Evolutionary conservation across 2,113 vertebrate genomes (phyloP).

Genomic region (Bujurquina vittata): DNA sequence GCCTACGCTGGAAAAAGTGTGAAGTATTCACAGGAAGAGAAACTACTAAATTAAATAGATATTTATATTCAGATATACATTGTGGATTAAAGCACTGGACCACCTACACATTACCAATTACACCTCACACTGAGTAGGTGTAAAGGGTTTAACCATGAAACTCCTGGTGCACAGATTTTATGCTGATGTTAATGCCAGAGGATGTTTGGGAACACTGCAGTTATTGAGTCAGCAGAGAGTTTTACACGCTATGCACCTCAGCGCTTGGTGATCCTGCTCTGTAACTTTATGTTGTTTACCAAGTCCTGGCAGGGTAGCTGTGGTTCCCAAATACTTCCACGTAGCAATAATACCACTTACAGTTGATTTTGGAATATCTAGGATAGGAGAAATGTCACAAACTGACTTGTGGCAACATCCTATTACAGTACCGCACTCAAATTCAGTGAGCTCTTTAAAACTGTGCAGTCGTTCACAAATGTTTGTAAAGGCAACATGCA

Average conservation of each 20-base stretch:
- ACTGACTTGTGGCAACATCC: not conserved
- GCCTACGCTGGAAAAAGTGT: not conserved
- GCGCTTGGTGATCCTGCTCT: not conserved
- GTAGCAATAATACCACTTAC: not conserved
- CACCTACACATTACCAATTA: not conserved
- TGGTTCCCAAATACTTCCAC: not conserved
- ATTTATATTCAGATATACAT: not conserved
- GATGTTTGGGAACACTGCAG: not conserved
- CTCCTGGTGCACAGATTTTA: not conserved
- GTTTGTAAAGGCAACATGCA: not conserved
- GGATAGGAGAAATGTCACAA: not conserved
- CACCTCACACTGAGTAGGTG: not conserved
- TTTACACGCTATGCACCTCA: not conserved
- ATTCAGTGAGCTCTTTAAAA: not conserved
- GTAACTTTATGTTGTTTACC: not conserved
- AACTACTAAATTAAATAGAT: not conserved
- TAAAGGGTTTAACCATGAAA: not conserved
- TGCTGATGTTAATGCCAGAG: no score
- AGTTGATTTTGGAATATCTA: not conserved
- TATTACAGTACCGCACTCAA: not conserved
- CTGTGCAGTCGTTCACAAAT: not conserved
- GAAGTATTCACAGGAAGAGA: not conserved
- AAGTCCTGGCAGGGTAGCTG: not conserved
- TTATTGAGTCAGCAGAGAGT: fast-evolving
- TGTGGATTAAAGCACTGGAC: not conserved